Evolutionary conservation across 2,797 vertebrate genomes (phyloP).

Genomic region (Limosa lapponica): DNA sequence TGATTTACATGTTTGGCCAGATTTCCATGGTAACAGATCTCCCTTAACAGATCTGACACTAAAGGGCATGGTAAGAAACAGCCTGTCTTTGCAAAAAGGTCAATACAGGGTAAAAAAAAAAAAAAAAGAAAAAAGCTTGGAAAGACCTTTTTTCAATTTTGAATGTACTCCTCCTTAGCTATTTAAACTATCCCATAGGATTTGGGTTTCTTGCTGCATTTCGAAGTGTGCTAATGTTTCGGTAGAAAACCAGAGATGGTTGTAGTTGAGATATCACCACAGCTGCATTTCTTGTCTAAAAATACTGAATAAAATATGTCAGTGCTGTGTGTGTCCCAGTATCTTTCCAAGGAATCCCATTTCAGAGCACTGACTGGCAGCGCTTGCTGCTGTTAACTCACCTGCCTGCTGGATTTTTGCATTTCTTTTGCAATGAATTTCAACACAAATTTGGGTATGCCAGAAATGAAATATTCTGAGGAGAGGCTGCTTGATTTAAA

Average conservation of each 20-base stretch:
- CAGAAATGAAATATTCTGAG: background rate
- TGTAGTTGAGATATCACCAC: background rate
- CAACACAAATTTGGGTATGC: background rate
- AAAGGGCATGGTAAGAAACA: constrained; percentile 93
- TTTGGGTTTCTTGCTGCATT: background rate
- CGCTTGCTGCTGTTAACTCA: background rate
- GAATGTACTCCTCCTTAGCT: background rate
- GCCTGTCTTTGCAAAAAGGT: constrained; percentile 67
- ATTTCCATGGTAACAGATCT: constrained; percentile 97
- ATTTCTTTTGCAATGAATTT: background rate
- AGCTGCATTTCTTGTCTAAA: background rate
- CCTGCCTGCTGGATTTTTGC: background rate
- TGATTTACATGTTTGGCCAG: constrained; percentile 94
- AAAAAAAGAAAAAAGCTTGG: background rate
- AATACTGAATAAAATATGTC: background rate
- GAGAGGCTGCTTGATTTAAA: background rate
- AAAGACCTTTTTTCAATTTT: constrained; percentile 35
- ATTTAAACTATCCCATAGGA: constrained; percentile 18
- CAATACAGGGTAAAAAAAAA: constrained; percentile 46
- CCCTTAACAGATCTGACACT: constrained; percentile 92
- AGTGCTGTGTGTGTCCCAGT: background rate
- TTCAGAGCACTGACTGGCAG: background rate
- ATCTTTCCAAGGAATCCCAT: background rate
- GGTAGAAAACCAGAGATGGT: background rate
- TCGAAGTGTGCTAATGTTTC: constrained; percentile 37